Evolutionary conservation across 2,888 invertebrate species (phyloP).

Genomic region (Ceriagrion tenellum): DNA sequence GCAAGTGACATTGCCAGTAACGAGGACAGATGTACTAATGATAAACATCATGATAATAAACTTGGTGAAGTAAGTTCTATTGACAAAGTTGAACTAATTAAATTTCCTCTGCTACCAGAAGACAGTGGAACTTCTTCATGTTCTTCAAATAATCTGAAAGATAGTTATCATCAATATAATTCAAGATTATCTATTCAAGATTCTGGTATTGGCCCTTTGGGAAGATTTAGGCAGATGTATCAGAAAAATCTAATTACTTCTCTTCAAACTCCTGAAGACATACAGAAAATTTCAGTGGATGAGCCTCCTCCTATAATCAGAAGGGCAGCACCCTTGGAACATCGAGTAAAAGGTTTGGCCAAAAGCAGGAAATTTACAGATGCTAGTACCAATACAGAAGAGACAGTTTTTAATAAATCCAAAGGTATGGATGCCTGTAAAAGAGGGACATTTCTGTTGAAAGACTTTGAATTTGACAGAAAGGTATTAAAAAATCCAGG

Average conservation of each 20-base stretch:
- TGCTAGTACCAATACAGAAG: not conserved
- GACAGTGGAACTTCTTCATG: not conserved
- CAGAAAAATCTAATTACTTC: not conserved
- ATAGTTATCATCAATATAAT: not conserved
- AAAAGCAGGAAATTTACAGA: not conserved
- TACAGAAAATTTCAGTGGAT: not conserved
- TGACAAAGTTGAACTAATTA: constrained; percentile 69
- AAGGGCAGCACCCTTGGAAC: constrained; percentile 12
- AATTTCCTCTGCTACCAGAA: not conserved
- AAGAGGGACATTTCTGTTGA: not conserved
- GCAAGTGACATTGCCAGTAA: not conserved
- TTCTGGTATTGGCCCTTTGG: not conserved
- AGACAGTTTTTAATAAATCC: not conserved
- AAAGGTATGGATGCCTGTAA: not conserved
- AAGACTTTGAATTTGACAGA: not conserved
- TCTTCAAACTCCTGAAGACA: constrained; percentile 15
- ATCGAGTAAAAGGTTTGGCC: not conserved
- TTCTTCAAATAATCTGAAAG: not conserved
- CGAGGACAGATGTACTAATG: not conserved
- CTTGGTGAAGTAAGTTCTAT: constrained; percentile 75
- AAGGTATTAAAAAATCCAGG: not conserved
- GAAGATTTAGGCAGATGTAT: constrained; percentile 28
- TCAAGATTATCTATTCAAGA: not conserved
- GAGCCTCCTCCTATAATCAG: constrained; percentile 38
- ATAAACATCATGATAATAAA: constrained; percentile 65